Conservation (phyloP, 2,888 invertebrate genomes). For the Sarcophaga caerulescens region DNA sequence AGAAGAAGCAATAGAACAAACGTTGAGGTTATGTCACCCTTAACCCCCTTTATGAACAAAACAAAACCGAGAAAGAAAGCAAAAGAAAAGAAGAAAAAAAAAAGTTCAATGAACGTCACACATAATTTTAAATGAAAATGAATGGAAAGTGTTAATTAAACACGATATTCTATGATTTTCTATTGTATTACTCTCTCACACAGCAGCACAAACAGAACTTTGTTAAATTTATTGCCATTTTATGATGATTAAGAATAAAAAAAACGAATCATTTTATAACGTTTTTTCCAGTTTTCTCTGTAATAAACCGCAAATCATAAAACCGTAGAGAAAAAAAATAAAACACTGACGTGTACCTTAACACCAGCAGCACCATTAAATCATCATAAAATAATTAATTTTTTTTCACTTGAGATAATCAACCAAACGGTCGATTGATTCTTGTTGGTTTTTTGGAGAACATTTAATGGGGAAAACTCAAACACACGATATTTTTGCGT, state of each 20-base stretch:
- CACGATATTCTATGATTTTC: background rate
- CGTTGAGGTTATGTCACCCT: slow-evolving; percentile 63
- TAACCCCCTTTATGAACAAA: slow-evolving; percentile 38
- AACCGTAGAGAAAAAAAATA: slow-evolving; percentile 40
- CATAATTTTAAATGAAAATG: slow-evolving; percentile 6
- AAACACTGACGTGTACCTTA: slow-evolving; percentile 76
- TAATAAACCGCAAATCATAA: slow-evolving; percentile 2
- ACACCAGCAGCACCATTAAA: background rate
- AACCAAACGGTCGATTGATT: slow-evolving; percentile 48
- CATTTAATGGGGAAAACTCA: background rate
- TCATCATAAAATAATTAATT: slow-evolving; percentile 15
- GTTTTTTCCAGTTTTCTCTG: background rate
- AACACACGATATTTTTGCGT: background rate
- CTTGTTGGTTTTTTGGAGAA: background rate
- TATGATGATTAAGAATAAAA: background rate
- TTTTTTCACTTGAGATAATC: background rate
- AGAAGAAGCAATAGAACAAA: background rate
- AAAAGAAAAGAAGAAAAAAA: slow-evolving; percentile 12
- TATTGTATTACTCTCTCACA: too few relatives aligned
- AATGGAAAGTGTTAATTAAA: slow-evolving; percentile 51
- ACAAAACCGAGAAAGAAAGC: slow-evolving; percentile 1
- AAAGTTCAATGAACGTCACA: slow-evolving; percentile 65
- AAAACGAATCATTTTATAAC: background rate
- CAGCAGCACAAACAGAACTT: background rate
- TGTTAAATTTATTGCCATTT: background rate